phyloP scores from a whole-genome alignment of 2,113 vertebrate species.

The Pimephales promelas region DNA sequence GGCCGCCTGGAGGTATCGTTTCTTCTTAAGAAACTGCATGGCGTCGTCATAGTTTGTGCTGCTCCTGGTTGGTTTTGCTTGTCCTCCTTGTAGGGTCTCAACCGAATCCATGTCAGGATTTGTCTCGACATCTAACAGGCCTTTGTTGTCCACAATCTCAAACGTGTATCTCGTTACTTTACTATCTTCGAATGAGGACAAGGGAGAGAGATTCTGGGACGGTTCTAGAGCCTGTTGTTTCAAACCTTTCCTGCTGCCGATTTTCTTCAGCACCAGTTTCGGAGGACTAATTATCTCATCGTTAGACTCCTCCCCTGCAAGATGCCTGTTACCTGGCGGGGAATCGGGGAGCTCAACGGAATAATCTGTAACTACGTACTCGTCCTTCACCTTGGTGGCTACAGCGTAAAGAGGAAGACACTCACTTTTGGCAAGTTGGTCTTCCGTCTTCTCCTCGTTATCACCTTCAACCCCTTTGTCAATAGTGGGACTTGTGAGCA shows the following conservation, averaged over 20 bases:
- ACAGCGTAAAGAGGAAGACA: slow-evolving; percentile 87
- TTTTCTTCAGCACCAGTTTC: slow-evolving; percentile 93
- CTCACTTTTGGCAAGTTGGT: slow-evolving; percentile 84
- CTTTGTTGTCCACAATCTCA: slow-evolving; percentile 94
- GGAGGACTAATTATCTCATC: slow-evolving; percentile 87
- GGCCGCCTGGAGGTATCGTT: slow-evolving; percentile 92
- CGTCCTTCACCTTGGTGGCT: slow-evolving; percentile 94
- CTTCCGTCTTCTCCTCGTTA: slow-evolving; percentile 80
- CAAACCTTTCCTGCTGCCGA: slow-evolving; percentile 85
- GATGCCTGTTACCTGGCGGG: slow-evolving; percentile 73
- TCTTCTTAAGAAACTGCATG: slow-evolving; percentile 99
- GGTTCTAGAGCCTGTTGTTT: slow-evolving; percentile 83
- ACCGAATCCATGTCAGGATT: slow-evolving; percentile 88
- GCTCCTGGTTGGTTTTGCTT: slow-evolving; percentile 87
- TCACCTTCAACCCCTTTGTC: slow-evolving; percentile 73
- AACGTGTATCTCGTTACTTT: slow-evolving; percentile 94
- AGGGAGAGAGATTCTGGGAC: slow-evolving; percentile 83
- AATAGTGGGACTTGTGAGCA: slow-evolving; percentile 36
- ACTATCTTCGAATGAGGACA: slow-evolving; percentile 88
- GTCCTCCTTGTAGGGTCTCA: slow-evolving; percentile 87
- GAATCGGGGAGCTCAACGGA: slow-evolving; percentile 91
- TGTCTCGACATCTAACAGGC: slow-evolving; percentile 86
- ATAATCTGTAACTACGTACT: slow-evolving; percentile 92
- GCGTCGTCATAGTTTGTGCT: slow-evolving; percentile 98
- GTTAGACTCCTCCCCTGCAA: slow-evolving; percentile 78